These are phyloP conservation scores for Actenoides lindsayi DNA, from an alignment of 2,113 vertebrate genomes.

Conservation along the genomic window DNA sequence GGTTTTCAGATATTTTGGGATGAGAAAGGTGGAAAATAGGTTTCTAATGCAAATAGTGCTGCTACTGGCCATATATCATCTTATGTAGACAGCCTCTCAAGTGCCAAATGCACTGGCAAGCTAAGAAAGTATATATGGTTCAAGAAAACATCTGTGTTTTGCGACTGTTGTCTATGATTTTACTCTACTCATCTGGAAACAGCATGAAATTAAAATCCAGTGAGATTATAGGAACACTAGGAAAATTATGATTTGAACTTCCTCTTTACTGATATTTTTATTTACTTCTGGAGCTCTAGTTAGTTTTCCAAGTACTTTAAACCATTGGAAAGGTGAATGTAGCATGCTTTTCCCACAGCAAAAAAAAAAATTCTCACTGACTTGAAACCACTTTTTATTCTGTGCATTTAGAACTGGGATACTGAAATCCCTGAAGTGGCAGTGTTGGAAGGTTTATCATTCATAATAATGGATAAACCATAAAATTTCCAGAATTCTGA, in stretches of 20 bases:
- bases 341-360: not conserved
- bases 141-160: not conserved
- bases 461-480: constrained; percentile 12
- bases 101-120: not conserved
- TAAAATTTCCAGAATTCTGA: not conserved
- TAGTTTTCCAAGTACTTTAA: constrained; percentile 18
- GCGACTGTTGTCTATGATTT: not conserved
- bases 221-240: not conserved
- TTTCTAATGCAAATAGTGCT: not conserved
- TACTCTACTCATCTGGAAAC: not conserved
- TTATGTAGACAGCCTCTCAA: not conserved
- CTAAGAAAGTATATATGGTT: not conserved
- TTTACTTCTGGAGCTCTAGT: not conserved
- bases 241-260: not conserved
- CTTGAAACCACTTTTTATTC: not conserved
- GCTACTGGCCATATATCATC: not conserved
- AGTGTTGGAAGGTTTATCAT: not conserved
- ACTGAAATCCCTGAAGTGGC: not conserved
- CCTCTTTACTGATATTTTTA: not conserved
- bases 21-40: not conserved
- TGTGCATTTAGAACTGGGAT: not conserved
- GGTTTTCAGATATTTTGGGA: not conserved
- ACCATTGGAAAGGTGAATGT: not conserved
- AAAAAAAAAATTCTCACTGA: constrained; percentile 27
- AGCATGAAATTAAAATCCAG: not conserved